Base-by-base conservation (phyloP, 2,888 invertebrate genomes). In the Eutolmus rufibarbis region DNA sequence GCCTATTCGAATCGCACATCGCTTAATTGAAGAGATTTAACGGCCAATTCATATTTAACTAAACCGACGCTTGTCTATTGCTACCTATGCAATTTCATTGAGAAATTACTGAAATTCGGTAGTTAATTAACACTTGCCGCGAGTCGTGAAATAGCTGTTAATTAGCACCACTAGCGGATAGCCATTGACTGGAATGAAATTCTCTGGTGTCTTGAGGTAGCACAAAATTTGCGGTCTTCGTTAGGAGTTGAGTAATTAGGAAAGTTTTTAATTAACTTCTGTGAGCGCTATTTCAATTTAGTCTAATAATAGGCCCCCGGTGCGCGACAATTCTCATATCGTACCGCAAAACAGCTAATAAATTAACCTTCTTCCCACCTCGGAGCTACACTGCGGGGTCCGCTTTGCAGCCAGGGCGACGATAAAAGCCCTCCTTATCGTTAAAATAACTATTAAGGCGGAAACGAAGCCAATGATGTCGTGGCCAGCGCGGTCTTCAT, bases 391-490 rank as follows among this genome's bases (percentile, higher is more conserved):
- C 19, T 74, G 43, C 23, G 34, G 34, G 23, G 74, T n/a, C 74
- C 14, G 16, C 37, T 37, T 16, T 12, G 37, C 23, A 43, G 23
- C 3, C 19, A 43, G 66, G 9, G 4, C 2, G 8, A 23, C 66
- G 66, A 66, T 66, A 66, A 66, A 66, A 28, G 8, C 19, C 23
- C 23, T 66, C 8, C 66, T 78, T 40, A 78, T 43, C 23, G 43
- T 43, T 40, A 19, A 34, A 78, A 78, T 78, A 78, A 78, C 40
- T 40, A 78, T 78, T 78, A 78, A 78, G 78, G 23, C 43, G 43
- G 37, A 78, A 78, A 40, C 23, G 19, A 78, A 43, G 19, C 78
- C 43, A 78, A 37, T 78, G 19, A 37, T 78, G 78, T 78, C 40
- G 46, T 23, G 78, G 37, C 23, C 78, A 12, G 5, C 46, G 43